phyloP scores from a whole-genome alignment of 2,113 vertebrate genomes.

The Zapornia atra region DNA sequence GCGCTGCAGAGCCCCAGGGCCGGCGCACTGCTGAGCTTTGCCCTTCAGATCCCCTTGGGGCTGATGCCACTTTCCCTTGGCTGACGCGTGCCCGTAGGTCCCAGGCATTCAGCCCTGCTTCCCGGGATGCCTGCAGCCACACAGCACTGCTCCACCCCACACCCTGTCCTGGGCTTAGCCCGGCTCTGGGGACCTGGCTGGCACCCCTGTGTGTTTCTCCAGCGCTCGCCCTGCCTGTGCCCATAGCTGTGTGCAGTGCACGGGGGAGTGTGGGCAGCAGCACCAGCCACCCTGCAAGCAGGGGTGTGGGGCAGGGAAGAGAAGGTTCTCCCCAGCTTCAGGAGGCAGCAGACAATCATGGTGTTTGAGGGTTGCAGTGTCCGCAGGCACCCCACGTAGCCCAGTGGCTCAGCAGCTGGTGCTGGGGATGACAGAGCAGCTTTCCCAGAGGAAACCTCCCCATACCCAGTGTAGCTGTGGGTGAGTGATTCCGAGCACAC shows the following conservation, averaged over 20 bases:
- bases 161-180: not conserved
- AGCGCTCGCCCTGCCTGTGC: not conserved
- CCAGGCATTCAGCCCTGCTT: not conserved
- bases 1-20: not conserved
- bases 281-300: not conserved
- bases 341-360: not conserved
- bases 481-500: not conserved
- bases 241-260: not conserved
- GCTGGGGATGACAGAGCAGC: not conserved
- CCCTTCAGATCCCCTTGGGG: not conserved
- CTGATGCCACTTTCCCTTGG: not conserved
- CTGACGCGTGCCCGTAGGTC: not conserved
- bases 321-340: not conserved
- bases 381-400: not conserved
- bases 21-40: fast-evolving
- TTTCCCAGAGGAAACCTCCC: not conserved
- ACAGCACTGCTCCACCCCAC: fast-evolving
- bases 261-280: fast-evolving
- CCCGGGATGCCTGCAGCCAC: not conserved
- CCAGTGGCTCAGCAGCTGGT: not conserved
- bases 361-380: not conserved
- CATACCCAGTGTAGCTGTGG: not conserved
- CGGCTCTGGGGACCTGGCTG: not conserved
- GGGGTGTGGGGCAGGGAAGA: not conserved
- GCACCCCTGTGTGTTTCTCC: not conserved